Base-by-base conservation (phyloP, 1,140 invertebrate genomes). In the Coenobita brevimanus region DNA sequence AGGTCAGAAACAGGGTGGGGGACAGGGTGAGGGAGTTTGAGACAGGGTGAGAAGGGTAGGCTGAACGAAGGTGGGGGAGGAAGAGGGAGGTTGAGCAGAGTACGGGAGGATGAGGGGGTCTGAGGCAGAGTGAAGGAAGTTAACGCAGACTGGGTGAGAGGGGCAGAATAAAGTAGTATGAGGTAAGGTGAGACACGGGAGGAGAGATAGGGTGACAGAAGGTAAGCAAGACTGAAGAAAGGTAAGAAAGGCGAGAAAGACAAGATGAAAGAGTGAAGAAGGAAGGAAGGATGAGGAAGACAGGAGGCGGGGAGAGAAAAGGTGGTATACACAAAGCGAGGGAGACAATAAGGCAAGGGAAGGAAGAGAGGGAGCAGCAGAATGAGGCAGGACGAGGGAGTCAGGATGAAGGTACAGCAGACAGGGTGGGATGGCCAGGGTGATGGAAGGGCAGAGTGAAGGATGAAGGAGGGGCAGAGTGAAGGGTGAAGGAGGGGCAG, bases 361-460 rank as follows among this genome's bases (percentile, higher is more conserved):
- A 24, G 36, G 62, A 67, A 30, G 36, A 67, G 62, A 2, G 62
- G 62, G 36, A 33, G 36, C 36, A 67, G 10, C 10, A 67, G 62
- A n/a, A 24, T n/a, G 62, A 67, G 62, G 36, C 36, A 24, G 41
- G 41, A 75, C 30, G 71, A 75, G 71, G n/a, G n/a, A n/a, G n/a
- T n/a, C n/a, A n/a, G n/a, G n/a, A n/a, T n/a, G n/a, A n/a, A n/a
- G n/a, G n/a, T n/a, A n/a, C n/a, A n/a, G n/a, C n/a, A n/a, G n/a
- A n/a, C n/a, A n/a, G n/a, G n/a, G n/a, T n/a, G n/a, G n/a, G n/a
- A n/a, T n/a, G n/a, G n/a, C n/a, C n/a, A n/a, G n/a, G n/a, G n/a
- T n/a, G n/a, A n/a, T n/a, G n/a, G n/a, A n/a, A n/a, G n/a, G n/a
- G n/a, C n/a, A n/a, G n/a, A n/a, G n/a, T n/a, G n/a, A n/a, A n/a